A percentile compares a stretch with the other conserved stretches of the same genome.
These are phyloP conservation scores for Celastrina argiolus DNA, from an alignment of 2,888 invertebrate genomes.

Conservation along the genomic window DNA sequence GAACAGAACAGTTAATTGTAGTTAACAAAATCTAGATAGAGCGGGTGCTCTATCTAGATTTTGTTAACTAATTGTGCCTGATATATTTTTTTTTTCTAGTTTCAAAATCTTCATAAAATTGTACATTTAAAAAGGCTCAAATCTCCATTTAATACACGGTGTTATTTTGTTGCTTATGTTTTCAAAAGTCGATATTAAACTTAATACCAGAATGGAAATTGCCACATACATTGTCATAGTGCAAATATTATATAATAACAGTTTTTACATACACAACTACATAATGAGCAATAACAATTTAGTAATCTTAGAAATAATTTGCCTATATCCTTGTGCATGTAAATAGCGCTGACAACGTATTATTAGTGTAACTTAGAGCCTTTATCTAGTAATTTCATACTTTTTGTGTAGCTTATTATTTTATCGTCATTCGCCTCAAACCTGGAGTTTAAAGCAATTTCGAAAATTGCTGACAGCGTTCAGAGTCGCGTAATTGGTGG, in stretches of 20 bases:
- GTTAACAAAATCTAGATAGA: too few species aligned
- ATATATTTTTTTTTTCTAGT: too few species aligned
- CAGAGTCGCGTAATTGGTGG: slow-evolving; percentile 50
- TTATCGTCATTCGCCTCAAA: slow-evolving; percentile 23
- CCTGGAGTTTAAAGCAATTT: slow-evolving; percentile 36
- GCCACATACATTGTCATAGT: neutral
- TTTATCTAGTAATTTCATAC: slow-evolving; percentile 23
- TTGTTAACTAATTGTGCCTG: too few species aligned
- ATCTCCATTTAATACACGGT: too few species aligned
- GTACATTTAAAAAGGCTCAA: too few species aligned
- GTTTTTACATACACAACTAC: neutral
- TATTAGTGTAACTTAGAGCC: slow-evolving; percentile 21
- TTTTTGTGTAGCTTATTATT: slow-evolving; percentile 19
- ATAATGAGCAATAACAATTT: neutral
- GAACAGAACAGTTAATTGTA: too few species aligned
- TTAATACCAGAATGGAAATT: neutral
- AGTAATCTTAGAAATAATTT: slow-evolving; percentile 5
- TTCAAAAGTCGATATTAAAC: neutral
- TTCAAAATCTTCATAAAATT: too few species aligned
- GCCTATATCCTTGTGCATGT: slow-evolving; percentile 17
- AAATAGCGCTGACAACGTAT: slow-evolving; percentile 19
- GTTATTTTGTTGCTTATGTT: neutral
- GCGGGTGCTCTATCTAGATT: too few species aligned
- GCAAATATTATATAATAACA: neutral
- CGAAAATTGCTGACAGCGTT: slow-evolving; percentile 39